phyloP scores from a whole-genome alignment of 2,888 invertebrate genomes.

The Hermaeophaga mercurialis region DNA sequence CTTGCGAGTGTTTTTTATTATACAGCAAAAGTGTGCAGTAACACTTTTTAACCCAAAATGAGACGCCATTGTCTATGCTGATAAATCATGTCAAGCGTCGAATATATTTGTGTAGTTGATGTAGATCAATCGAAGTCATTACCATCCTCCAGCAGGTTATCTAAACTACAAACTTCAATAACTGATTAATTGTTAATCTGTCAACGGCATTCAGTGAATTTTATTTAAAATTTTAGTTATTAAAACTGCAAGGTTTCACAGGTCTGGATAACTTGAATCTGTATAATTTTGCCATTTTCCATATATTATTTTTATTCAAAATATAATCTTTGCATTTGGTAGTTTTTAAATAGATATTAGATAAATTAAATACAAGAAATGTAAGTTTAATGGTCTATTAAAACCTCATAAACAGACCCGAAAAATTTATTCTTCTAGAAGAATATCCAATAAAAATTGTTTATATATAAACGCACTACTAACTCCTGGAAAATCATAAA shows the following conservation, averaged over 20 bases:
- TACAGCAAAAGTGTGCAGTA: constrained; percentile 1
- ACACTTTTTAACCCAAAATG: neutral
- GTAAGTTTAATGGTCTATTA: no score
- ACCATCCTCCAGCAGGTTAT: constrained; percentile 4
- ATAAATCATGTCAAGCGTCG: neutral
- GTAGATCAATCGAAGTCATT: constrained; percentile 7
- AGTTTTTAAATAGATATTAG: no score
- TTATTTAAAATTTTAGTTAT: neutral
- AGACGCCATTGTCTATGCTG: neutral
- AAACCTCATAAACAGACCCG: no score
- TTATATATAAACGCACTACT: no score
- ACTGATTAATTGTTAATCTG: constrained; percentile 25
- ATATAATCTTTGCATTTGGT: no score
- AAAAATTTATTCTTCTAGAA: no score
- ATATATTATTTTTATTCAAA: no score
- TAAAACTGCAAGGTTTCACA: constrained; percentile 3
- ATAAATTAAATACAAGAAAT: no score
- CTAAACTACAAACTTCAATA: constrained; percentile 30
- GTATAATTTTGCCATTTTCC: no score
- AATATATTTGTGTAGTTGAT: neutral
- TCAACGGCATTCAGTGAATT: constrained; percentile 28
- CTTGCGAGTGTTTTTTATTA: neutral
- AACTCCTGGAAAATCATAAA: no score
- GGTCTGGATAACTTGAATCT: constrained; percentile 13
- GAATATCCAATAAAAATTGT: no score